phyloP scores from a whole-genome alignment of 2,113 vertebrate genomes.

The Bufo gargarizans region DNA sequence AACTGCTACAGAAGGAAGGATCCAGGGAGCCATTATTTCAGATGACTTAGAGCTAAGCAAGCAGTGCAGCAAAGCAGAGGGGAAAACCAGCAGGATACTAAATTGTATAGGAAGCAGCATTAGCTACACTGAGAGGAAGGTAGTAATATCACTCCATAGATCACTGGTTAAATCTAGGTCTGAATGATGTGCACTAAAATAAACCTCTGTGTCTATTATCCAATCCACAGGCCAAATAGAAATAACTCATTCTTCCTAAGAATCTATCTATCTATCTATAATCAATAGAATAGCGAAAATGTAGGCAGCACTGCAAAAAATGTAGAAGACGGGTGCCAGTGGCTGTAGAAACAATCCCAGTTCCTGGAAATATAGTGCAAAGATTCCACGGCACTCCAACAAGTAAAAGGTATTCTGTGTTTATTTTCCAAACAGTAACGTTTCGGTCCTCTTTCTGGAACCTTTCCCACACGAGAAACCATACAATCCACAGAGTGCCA shows the following conservation, averaged over 20 bases:
- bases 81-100: constrained; percentile 36
- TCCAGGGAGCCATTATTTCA: constrained; percentile 48
- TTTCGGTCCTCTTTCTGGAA: too few relatives aligned
- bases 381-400: too few relatives aligned
- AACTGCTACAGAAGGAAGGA: constrained; percentile 46
- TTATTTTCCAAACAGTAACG: too few relatives aligned
- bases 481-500: too few relatives aligned
- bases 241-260: neutral
- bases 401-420: too few relatives aligned
- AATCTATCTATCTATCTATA: neutral
- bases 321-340: too few relatives aligned
- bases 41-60: constrained; percentile 47
- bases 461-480: too few relatives aligned
- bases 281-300: too few relatives aligned
- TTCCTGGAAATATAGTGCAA: too few relatives aligned
- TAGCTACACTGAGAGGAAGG: constrained; percentile 1
- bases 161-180: neutral
- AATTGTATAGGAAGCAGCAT: constrained; percentile 34
- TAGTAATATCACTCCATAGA: constrained; percentile 27
- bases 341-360: too few relatives aligned
- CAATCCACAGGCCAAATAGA: neutral
- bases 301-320: too few relatives aligned
- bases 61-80: constrained; percentile 34
- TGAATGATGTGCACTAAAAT: constrained; percentile 1
- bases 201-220: neutral